Base-by-base conservation (phyloP, 1,140 invertebrate genomes). In the Hyles vespertilio region DNA sequence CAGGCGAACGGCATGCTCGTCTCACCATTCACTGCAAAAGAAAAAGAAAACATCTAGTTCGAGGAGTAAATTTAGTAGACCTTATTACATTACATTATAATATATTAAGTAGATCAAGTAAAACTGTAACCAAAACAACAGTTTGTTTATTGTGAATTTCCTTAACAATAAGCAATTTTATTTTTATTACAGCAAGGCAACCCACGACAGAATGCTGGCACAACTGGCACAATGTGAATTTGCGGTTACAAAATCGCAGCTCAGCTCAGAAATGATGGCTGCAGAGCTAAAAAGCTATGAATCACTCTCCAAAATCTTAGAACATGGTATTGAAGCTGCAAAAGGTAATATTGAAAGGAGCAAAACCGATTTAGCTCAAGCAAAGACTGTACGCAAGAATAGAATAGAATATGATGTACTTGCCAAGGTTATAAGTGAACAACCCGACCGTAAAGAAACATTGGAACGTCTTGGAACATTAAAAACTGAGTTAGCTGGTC, bases 371-470 rank as follows among this genome's bases (percentile, higher is more conserved):
- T 86, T 98, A 11, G 91, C 94, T 55, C 91, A 95, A 69, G 96
- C 96, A 1, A 97, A 96, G 81, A 93, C 93, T 70, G 92, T 95
- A 11, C 91, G 97, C 2, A 96, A 96, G 79, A 97, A 98, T 82
- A 92, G 95, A 70, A 94, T 96, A 89, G 97, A 98, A 75, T 98
- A 98, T 89, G 97, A 98, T 91, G 93, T 97, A 4, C 70, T 98
- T 32, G 97, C 97, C 0, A 95, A 96, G 87, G 92, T 97, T 3
- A 98, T 98, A 64, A 94, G 94, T 66, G 92, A 95, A 71, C 95
- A 98, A 74, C 97, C 97, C 0, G 96, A 98, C 77, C 92, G 97
- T 75, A 93, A 94, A 77, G 93, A 95, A 65, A 98, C 96, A 1
- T 92, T 94, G 64, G 89, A 93, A 61, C 94, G 95, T 69, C 89